A percentile compares a stretch with the other conserved stretches of the same genome.
phyloP scores from a whole-genome alignment of 2,797 vertebrate genomes.

The Mus spretus region DNA sequence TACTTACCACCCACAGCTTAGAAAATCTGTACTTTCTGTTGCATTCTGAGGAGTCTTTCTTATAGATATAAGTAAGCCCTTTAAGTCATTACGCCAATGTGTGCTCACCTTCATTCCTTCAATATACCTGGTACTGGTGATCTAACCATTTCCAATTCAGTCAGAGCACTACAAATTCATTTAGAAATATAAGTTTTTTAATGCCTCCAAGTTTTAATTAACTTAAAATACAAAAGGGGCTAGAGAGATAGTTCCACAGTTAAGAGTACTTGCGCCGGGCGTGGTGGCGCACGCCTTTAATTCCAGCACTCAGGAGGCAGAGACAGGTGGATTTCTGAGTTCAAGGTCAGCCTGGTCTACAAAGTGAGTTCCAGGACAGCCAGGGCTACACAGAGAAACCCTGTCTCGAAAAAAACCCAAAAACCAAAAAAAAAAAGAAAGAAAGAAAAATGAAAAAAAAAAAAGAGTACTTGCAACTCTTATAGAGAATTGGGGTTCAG shows the following conservation, averaged over 20 bases:
- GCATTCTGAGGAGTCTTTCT: constrained; percentile 16
- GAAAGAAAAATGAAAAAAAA: too few species aligned
- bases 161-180: background rate
- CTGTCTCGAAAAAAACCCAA: too few species aligned
- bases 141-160: constrained; percentile 1
- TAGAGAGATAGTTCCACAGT: background rate
- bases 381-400: too few species aligned
- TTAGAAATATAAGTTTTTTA: constrained; percentile 13
- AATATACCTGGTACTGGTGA: constrained; percentile 19
- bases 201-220: constrained; percentile 40
- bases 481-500: background rate
- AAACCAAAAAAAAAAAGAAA: too few species aligned
- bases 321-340: too few species aligned
- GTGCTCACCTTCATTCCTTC: background rate
- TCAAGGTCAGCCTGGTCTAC: too few species aligned
- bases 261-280: background rate
- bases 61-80: background rate
- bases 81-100: background rate
- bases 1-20: background rate
- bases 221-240: constrained; percentile 49
- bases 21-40: background rate
- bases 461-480: background rate
- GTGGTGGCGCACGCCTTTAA: too few species aligned
- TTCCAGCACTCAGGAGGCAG: too few species aligned
- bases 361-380: too few species aligned